Base-by-base conservation (phyloP, 1,140 invertebrate species). In the Myzus persicae region DNA sequence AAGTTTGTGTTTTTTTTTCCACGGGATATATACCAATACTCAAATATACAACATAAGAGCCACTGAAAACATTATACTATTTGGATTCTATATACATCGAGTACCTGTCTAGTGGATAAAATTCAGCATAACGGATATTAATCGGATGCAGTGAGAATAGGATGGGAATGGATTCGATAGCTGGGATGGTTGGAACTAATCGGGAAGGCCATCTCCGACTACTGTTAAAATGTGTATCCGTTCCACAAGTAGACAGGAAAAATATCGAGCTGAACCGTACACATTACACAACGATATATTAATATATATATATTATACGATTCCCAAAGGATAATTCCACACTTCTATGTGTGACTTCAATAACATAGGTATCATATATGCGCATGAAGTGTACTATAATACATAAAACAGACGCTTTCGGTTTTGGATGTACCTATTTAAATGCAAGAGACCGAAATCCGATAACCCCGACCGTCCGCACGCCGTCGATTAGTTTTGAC, bases 141-240 rank as follows among this genome's bases (percentile, higher is more conserved):
- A 76, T 91, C 51, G 90, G 90, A 91, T 91, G 90, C 40, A 40
- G 36, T 59, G 26, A 40, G 38, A 91, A 91, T 76, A 40, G 90
- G 38, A 76, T 14, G 31, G 20, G 26, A 22, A 91, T 40, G 90
- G 26, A n/a, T 48, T n/a, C 31, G 18, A 87, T 5, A 36, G 42
- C 44, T 46, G 42, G 40, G 14, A 40, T 8, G 38, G 81, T 24
- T 24, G 22, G 36, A 87, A 87, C 26, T 8, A 44, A 87, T 46
- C 42, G 42, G 31, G 44, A 87, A 46, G 44, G 85, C 48, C 85
- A 87, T 87, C 31, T 18, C 44, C 44, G 85, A 87, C 11, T 46
- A 22, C 31, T 48, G 44, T 46, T 87, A 46, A 46, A 46, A n/a
- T 46, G 8, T 48, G 26, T 84, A 44, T 46, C 42, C 31, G 42